phyloP scores from a whole-genome alignment of 2,113 vertebrate genomes.

The Thalassarche chlororhynchos region DNA sequence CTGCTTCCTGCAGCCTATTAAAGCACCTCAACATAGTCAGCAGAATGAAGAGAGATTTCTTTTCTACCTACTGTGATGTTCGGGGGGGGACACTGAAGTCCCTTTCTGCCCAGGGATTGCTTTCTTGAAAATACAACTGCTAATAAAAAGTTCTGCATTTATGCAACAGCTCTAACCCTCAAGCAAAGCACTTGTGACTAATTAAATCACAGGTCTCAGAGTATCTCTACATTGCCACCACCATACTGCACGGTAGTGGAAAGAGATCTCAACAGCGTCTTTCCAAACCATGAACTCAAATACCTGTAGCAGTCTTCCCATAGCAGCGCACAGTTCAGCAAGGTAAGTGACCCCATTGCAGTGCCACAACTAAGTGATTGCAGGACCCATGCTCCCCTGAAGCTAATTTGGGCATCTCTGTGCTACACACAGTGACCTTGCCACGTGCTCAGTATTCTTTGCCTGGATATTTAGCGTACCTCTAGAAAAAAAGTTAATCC shows the following conservation, averaged over 20 bases:
- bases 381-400: not conserved
- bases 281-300: not conserved
- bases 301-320: not conserved
- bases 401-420: not conserved
- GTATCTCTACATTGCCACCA: not conserved
- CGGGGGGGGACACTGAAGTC: not conserved
- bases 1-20: constrained; percentile 40
- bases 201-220: not conserved
- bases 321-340: not conserved
- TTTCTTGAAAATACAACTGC: not conserved
- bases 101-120: not conserved
- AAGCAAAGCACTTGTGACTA: not conserved
- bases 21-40: constrained; percentile 26
- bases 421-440: not conserved
- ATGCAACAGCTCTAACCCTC: not conserved
- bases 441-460: not conserved
- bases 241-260: not conserved
- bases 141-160: not conserved
- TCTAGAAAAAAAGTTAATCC: not conserved
- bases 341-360: not conserved
- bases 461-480: not conserved
- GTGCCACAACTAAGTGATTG: not conserved
- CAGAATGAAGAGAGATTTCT: not conserved
- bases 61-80: not conserved
- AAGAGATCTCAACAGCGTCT: not conserved